Percentiles rank a stretch among this genome's conserved stretches.
Evolutionary conservation across 2,888 invertebrate genomes (phyloP).

Genomic region (Thera obeliscata): DNA sequence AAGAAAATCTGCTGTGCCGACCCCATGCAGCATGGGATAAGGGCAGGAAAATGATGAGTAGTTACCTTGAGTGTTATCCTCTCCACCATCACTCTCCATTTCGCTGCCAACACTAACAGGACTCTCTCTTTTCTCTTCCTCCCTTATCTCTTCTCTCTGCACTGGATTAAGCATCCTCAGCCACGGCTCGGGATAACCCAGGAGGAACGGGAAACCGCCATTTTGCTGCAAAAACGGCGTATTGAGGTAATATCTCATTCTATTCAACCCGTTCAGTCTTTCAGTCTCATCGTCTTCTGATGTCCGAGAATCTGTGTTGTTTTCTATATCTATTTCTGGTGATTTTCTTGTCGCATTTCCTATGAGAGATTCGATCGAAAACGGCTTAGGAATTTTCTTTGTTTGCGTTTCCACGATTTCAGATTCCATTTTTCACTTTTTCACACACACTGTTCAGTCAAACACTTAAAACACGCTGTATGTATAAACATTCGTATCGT

Average conservation of each 20-base stretch:
- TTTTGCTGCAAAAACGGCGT: conserved; percentile 78
- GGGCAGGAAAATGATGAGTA: not conserved
- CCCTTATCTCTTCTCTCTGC: conserved; percentile 58
- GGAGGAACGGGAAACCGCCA: conserved; percentile 74
- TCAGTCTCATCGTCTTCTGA: conserved; percentile 75
- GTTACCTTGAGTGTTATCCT: conserved; percentile 73
- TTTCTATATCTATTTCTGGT: conserved; percentile 79
- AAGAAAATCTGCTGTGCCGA: too few relatives aligned
- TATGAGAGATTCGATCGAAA: conserved; percentile 86
- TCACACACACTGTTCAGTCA: conserved; percentile 1
- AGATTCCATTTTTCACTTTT: conserved; percentile 58
- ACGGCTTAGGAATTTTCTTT: conserved; percentile 83
- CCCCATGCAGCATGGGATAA: too few relatives aligned
- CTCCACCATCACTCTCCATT: conserved; percentile 73
- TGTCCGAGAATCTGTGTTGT: conserved; percentile 74
- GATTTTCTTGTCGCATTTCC: conserved; percentile 72
- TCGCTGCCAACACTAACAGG: conserved; percentile 80
- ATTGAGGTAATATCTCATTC: conserved; percentile 77
- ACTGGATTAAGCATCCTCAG: conserved; percentile 65
- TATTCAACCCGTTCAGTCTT: conserved; percentile 65
- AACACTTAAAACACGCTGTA: not conserved
- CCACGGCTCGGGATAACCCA: conserved; percentile 80
- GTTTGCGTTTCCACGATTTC: conserved; percentile 59
- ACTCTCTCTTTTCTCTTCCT: conserved; percentile 74
- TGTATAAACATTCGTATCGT: not conserved